Evolutionary conservation across 2,888 invertebrate genomes (phyloP).

Genomic region (Hypercompe scribonia): DNA sequence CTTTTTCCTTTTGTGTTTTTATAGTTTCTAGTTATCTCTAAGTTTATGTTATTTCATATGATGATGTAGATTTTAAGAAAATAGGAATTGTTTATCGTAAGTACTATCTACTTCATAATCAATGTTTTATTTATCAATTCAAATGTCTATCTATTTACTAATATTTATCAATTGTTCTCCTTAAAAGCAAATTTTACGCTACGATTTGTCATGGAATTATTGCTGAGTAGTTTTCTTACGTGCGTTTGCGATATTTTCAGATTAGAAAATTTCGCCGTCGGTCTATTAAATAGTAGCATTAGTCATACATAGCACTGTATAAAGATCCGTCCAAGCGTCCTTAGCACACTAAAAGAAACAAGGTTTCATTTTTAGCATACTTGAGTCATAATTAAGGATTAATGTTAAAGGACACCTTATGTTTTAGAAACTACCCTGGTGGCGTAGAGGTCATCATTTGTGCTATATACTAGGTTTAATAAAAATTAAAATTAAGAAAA

Average conservation of each 20-base stretch:
- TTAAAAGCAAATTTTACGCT: background rate
- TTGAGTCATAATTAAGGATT: background rate
- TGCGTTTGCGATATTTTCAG: background rate
- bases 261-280: background rate
- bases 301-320: background rate
- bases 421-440: background rate
- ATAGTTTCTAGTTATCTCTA: background rate
- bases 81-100: background rate
- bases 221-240: background rate
- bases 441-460: background rate
- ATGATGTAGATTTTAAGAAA: background rate
- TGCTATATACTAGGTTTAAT: too few relatives aligned
- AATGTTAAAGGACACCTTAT: background rate
- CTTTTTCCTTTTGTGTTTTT: background rate
- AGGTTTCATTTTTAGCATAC: background rate
- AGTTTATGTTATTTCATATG: background rate
- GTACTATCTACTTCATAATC: background rate
- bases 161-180: constrained; percentile 2
- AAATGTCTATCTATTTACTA: background rate
- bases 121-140: constrained; percentile 1
- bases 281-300: background rate
- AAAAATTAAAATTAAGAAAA: too few relatives aligned
- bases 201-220: background rate
- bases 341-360: too few relatives aligned
- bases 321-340: background rate